Conservation (phyloP, 2,888 invertebrate species). For the Gerosis bhagava region DNA sequence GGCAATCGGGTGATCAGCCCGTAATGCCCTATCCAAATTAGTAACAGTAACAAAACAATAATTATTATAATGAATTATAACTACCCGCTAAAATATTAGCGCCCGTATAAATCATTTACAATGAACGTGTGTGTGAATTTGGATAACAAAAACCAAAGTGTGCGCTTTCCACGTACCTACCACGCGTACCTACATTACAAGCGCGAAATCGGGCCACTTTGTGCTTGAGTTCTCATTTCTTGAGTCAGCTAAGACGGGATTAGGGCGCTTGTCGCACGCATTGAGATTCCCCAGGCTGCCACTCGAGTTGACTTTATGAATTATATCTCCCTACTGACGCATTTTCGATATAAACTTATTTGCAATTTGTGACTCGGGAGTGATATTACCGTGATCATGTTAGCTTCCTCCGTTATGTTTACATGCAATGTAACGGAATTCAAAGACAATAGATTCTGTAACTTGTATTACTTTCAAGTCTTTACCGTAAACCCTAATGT, state of each 20-base stretch:
- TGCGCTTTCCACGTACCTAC: slow-evolving; percentile 34
- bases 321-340: slow-evolving; percentile 37
- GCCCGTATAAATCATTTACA: slow-evolving; percentile 20
- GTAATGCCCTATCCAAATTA: no score
- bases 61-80: no score
- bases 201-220: slow-evolving; percentile 45
- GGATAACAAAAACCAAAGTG: slow-evolving; percentile 30
- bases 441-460: no score
- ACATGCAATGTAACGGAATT: no score
- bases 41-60: no score
- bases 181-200: slow-evolving; percentile 31
- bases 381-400: not conserved
- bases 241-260: slow-evolving; percentile 67
- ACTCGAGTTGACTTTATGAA: slow-evolving; percentile 46
- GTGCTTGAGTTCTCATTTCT: slow-evolving; percentile 56
- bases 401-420: not conserved
- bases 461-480: no score
- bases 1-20: no score
- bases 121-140: slow-evolving; percentile 27
- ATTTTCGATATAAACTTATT: slow-evolving; percentile 30
- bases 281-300: slow-evolving; percentile 48
- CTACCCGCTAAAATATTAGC: slow-evolving; percentile 1
- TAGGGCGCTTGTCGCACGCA: slow-evolving; percentile 61
- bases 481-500: no score
- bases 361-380: slow-evolving; percentile 9